Evolutionary conservation across 2,797 vertebrate genomes (phyloP).

Genomic region (Siniperca obscura): DNA sequence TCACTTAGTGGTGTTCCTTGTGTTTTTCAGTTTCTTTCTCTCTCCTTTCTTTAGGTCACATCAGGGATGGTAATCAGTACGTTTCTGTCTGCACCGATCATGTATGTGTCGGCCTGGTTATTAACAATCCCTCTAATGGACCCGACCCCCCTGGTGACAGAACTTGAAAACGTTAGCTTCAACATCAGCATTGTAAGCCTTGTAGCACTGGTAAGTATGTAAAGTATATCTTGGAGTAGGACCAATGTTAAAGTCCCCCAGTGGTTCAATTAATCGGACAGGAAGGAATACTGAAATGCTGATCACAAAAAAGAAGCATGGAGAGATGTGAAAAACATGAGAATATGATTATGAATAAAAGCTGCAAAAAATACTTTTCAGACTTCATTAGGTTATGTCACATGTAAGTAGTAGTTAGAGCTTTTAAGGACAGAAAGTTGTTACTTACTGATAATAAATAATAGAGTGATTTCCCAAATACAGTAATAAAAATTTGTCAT

Average conservation of each 20-base stretch:
- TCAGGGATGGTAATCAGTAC: conserved; percentile 98
- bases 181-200: conserved; percentile 96
- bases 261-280: background rate
- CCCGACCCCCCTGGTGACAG: conserved; percentile 88
- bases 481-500: background rate
- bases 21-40: background rate
- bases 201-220: conserved; percentile 89
- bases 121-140: conserved; percentile 97
- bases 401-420: background rate
- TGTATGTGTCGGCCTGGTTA: conserved; percentile 98
- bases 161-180: conserved; percentile 95
- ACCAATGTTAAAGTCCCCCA: background rate
- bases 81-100: conserved; percentile 96
- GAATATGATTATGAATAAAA: background rate
- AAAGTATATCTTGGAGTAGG: background rate
- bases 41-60: conserved; percentile 85
- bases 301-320: background rate
- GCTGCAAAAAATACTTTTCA: background rate
- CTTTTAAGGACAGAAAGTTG: background rate
- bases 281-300: background rate
- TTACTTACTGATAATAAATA: background rate
- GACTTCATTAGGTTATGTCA: background rate
- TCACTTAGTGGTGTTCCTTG: background rate
- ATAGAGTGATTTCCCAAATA: background rate
- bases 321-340: background rate